phyloP scores from a whole-genome alignment of 2,888 invertebrate species.

The Encarsia formosa region DNA sequence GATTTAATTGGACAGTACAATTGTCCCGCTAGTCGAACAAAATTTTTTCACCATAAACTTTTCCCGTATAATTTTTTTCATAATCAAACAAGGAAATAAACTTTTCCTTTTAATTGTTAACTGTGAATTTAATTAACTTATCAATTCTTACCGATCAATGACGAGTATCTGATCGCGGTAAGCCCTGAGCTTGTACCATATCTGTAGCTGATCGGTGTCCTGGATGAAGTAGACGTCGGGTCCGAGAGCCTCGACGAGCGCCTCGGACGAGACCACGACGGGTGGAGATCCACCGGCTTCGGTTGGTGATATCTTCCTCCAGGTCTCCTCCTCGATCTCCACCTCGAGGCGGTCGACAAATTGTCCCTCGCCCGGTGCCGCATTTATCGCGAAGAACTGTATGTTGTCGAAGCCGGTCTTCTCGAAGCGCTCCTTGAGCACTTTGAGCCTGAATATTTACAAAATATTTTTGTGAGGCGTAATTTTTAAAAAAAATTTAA shows the following conservation, averaged over 20 bases:
- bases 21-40: too few relatives aligned
- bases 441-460: constrained; percentile 40
- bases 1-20: too few relatives aligned
- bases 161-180: constrained; percentile 41
- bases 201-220: constrained; percentile 33
- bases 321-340: constrained; percentile 32
- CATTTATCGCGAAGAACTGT: constrained; percentile 37
- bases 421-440: constrained; percentile 37
- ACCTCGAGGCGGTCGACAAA: constrained; percentile 11
- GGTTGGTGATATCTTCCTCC: constrained; percentile 34
- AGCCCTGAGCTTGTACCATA: constrained; percentile 38
- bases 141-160: constrained; percentile 43
- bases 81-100: background rate
- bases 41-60: too few relatives aligned
- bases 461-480: too few relatives aligned
- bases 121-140: constrained; percentile 22
- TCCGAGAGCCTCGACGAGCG: constrained; percentile 25
- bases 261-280: constrained; percentile 24
- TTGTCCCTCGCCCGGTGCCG: constrained; percentile 8
- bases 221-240: constrained; percentile 35
- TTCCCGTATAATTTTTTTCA: too few relatives aligned
- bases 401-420: constrained; percentile 36
- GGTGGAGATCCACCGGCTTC: constrained; percentile 28
- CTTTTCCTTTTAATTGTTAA: too few relatives aligned
- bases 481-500: too few relatives aligned